A percentile compares a stretch with the other conserved stretches of the same genome.
Conservation (phyloP, 1,140 invertebrate species). For the Vanessa atalanta region DNA sequence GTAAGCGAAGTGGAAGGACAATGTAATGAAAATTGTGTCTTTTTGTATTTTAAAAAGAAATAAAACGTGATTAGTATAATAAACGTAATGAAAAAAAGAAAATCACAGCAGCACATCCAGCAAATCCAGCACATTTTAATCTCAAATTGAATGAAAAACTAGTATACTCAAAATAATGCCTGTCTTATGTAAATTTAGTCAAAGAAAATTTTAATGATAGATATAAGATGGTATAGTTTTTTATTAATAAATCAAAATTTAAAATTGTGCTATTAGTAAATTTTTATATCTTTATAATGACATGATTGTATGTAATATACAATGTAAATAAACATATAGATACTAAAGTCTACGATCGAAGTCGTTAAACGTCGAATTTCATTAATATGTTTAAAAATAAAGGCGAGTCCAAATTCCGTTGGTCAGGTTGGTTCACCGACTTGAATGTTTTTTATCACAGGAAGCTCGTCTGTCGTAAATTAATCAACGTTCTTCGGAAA, state of each 20-base stretch:
- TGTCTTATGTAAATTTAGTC: background rate
- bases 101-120: no score
- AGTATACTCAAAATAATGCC: no score
- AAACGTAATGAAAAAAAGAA: no score
- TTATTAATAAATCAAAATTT: background rate
- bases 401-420: slow-evolving; percentile 44
- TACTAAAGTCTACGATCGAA: slow-evolving; percentile 15
- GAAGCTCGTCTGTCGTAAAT: slow-evolving; percentile 70
- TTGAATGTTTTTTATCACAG: slow-evolving; percentile 59
- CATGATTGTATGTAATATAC: slow-evolving; percentile 23
- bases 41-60: no score
- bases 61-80: no score
- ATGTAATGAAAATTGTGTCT: background rate
- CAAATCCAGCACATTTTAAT: no score
- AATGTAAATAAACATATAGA: slow-evolving; percentile 21
- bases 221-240: background rate
- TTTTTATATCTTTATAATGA: slow-evolving; percentile 10
- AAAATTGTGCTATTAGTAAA: slow-evolving; percentile 1
- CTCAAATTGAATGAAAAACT: no score
- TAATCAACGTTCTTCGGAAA: slow-evolving; percentile 59
- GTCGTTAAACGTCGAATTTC: slow-evolving; percentile 47
- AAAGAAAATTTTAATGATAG: background rate
- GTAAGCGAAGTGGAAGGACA: background rate
- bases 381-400: slow-evolving; percentile 49
- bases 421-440: slow-evolving; percentile 50